Evolutionary conservation across 2,888 invertebrate genomes (phyloP).

Genomic region (Clistopyga incitator): DNA sequence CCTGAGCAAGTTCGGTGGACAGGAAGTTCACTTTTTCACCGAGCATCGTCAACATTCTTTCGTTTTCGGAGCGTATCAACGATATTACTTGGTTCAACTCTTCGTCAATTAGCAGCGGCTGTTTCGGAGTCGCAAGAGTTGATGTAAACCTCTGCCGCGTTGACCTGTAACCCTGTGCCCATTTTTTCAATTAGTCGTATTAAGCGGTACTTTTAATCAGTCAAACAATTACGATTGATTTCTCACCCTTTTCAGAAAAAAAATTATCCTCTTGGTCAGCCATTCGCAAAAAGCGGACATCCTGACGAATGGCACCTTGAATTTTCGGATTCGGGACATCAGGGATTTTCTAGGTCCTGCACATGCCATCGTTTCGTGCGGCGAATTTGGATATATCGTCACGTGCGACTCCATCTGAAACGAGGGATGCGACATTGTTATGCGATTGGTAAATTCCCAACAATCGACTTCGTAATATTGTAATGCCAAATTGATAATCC

Average conservation of each 20-base stretch:
- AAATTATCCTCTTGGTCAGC: conserved; percentile 71
- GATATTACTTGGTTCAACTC: conserved; percentile 64
- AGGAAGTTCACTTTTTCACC: conserved; percentile 71
- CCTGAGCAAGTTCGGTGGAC: conserved; percentile 74
- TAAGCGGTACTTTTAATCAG: neutral
- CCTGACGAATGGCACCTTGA: conserved; percentile 34
- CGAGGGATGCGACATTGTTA: conserved; percentile 1
- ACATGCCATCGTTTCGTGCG: conserved; percentile 4
- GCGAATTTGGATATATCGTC: conserved; percentile 30
- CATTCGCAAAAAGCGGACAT: conserved; percentile 71
- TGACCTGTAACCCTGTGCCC: conserved; percentile 68
- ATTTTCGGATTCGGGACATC: conserved; percentile 31
- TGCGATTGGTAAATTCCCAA: conserved; percentile 2
- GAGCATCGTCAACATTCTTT: conserved; percentile 67
- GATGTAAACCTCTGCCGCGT: conserved; percentile 43
- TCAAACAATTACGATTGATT: neutral
- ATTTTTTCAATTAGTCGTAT: conserved; percentile 27
- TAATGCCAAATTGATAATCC: neutral
- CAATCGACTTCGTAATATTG: neutral
- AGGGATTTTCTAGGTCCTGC: conserved; percentile 25
- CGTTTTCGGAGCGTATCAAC: conserved; percentile 71
- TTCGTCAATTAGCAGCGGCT: conserved; percentile 15
- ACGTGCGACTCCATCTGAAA: conserved; percentile 62
- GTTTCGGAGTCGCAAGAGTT: conserved; percentile 29
- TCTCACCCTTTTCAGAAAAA: conserved; percentile 71